Percentiles rank a stretch among this genome's conserved stretches.
These are phyloP conservation scores for Punctoribates punctum DNA, from an alignment of 2,888 invertebrate genomes.

Conservation along the genomic window DNA sequence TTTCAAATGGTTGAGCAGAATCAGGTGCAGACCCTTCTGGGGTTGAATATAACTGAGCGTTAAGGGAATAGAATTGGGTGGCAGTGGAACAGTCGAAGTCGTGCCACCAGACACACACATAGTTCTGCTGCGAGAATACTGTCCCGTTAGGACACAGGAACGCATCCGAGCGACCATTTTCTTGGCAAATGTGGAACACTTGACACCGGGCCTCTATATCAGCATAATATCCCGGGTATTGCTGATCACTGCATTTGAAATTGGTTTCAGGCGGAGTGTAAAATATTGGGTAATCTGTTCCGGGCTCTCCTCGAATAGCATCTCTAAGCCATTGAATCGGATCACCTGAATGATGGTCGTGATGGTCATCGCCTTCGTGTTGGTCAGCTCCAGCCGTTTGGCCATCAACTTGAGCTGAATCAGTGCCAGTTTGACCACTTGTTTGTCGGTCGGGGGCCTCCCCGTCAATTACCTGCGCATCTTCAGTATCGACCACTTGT, in stretches of 20 bases:
- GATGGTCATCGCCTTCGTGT: background rate
- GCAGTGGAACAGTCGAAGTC: constrained; percentile 62
- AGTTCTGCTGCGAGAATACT: constrained; percentile 64
- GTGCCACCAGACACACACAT: constrained; percentile 68
- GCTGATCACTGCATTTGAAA: constrained; percentile 47
- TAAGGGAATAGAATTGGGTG: constrained; percentile 56
- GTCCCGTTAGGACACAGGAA: constrained; percentile 56
- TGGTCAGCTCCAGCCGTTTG: background rate
- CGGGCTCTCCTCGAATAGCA: constrained; percentile 66
- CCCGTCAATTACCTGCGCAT: too few species aligned
- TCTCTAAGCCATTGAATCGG: constrained; percentile 59
- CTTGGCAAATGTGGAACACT: constrained; percentile 46
- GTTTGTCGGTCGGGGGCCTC: too few species aligned
- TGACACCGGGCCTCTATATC: constrained; percentile 49
- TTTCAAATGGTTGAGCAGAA: background rate
- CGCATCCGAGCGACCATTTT: constrained; percentile 39
- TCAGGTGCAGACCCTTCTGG: background rate
- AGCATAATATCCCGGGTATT: constrained; percentile 48
- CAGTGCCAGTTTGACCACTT: background rate
- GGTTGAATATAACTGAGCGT: constrained; percentile 53
- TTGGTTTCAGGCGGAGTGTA: constrained; percentile 51
- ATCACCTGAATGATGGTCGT: constrained; percentile 51
- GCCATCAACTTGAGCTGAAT: background rate
- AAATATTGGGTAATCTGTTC: constrained; percentile 64
- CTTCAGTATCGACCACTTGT: background rate